These are phyloP conservation scores for Iselma pallidipennis DNA, from an alignment of 2,888 invertebrate species.

Conservation along the genomic window DNA sequence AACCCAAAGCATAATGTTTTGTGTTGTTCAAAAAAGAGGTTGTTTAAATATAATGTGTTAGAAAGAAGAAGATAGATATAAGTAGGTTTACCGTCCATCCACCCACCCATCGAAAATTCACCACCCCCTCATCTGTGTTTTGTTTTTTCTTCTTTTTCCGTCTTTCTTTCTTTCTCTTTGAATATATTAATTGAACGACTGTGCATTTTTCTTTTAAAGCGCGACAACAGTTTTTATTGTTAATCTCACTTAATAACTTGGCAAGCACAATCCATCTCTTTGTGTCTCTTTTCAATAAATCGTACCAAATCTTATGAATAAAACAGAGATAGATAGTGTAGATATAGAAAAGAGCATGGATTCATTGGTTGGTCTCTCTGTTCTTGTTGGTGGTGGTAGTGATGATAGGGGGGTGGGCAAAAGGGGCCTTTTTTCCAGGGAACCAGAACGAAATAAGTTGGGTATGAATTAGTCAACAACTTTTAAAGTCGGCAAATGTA, in stretches of 20 bases:
- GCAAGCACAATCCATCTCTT: slow-evolving; percentile 29
- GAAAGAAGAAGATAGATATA: slow-evolving; percentile 15
- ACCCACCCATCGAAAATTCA: slow-evolving; percentile 12
- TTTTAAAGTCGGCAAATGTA: slow-evolving; percentile 54
- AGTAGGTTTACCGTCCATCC: background rate
- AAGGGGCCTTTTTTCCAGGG: slow-evolving; percentile 47
- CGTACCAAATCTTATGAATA: no score
- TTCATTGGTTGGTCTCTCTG: no score
- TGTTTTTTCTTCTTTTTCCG: no score
- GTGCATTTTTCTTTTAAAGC: slow-evolving; percentile 53
- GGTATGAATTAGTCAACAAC: slow-evolving; percentile 54
- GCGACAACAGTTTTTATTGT: slow-evolving; percentile 54
- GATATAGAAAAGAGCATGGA: no score
- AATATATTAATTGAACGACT: slow-evolving; percentile 57
- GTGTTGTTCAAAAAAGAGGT: slow-evolving; percentile 1
- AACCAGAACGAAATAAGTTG: slow-evolving; percentile 45
- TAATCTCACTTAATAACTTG: slow-evolving; percentile 50
- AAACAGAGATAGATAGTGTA: no score
- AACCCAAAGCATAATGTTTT: slow-evolving; percentile 53
- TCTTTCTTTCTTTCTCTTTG: slow-evolving; percentile 35
- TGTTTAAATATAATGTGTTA: background rate
- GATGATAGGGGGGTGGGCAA: slow-evolving; percentile 32
- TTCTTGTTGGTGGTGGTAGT: slow-evolving; percentile 37
- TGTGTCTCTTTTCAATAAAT: no score
- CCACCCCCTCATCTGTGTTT: no score